Evolutionary conservation across 2,888 invertebrate species (phyloP).

Genomic region (Minunthozetes semirufus): DNA sequence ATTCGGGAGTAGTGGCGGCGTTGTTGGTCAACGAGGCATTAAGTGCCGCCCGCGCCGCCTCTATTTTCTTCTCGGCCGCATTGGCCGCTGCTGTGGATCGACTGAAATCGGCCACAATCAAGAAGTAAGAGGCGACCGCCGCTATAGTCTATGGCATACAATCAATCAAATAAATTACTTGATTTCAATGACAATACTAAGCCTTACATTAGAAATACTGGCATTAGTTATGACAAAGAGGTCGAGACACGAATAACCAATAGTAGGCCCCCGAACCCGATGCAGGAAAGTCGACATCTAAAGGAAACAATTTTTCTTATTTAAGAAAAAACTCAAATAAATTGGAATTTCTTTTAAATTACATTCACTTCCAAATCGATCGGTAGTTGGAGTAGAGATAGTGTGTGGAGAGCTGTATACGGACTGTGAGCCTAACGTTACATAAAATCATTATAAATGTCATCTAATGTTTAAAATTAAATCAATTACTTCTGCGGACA

Average conservation of each 20-base stretch:
- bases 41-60: constrained; percentile 31
- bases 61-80: constrained; percentile 33
- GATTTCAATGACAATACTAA: background rate
- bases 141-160: constrained; percentile 37
- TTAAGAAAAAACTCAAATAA: background rate
- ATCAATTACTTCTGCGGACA: constrained; percentile 38
- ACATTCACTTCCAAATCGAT: constrained; percentile 40
- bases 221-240: constrained; percentile 40
- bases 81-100: constrained; percentile 38
- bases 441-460: background rate
- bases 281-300: constrained; percentile 40
- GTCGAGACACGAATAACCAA: constrained; percentile 39
- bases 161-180: background rate
- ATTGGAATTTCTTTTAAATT: constrained; percentile 21
- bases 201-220: constrained; percentile 39
- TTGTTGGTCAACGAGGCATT: background rate
- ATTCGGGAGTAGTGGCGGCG: background rate
- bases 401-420: constrained; percentile 39
- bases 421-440: constrained; percentile 39
- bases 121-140: constrained; percentile 40
- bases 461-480: background rate
- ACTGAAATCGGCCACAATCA: constrained; percentile 40
- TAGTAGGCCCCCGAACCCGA: constrained; percentile 40
- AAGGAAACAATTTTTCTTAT: background rate
- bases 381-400: constrained; percentile 39